Conservation (phyloP, 35 echinoderm and acorn worm species). For the Eucidaris tribuloides region DNA sequence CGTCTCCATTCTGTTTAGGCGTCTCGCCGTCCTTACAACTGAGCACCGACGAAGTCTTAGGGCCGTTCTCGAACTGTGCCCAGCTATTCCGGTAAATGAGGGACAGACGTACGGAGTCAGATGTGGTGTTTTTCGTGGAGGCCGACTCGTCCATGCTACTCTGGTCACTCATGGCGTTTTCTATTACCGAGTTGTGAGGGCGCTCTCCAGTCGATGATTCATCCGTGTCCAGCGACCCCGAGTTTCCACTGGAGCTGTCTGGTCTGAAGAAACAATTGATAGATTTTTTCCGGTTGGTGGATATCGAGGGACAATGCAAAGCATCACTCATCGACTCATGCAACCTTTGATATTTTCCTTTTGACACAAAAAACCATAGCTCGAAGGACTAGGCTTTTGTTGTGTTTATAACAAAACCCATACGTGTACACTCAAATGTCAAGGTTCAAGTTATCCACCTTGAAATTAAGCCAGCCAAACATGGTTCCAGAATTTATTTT, state of each 20-base stretch:
- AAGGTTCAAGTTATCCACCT: too few relatives aligned
- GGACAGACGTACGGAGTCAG: slow-evolving; percentile 13
- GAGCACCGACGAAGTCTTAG: not conserved
- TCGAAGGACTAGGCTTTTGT: not conserved
- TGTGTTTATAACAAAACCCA: too few relatives aligned
- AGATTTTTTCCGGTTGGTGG: too few relatives aligned
- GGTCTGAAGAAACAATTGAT: not conserved
- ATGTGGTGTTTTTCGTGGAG: slow-evolving; percentile 24
- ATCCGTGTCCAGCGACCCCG: slow-evolving; percentile 46
- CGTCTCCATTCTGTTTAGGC: not conserved
- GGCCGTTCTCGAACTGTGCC: slow-evolving; percentile 27
- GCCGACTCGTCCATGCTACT: slow-evolving; percentile 41
- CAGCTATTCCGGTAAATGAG: slow-evolving; percentile 49
- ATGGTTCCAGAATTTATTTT: too few relatives aligned
- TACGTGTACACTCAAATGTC: too few relatives aligned
- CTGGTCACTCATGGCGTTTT: slow-evolving; percentile 63
- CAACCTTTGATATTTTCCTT: not conserved
- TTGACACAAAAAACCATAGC: not conserved
- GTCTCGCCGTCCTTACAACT: not conserved
- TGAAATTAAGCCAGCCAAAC: too few relatives aligned
- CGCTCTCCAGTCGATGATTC: slow-evolving; percentile 22
- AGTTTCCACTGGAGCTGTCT: slow-evolving; percentile 40
- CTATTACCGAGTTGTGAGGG: slow-evolving; percentile 19
- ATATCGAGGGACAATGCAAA: too few relatives aligned
- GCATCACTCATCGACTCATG: too few relatives aligned